These are phyloP conservation scores for Cryptocephalus moraei DNA, from an alignment of 2,888 invertebrate genomes.

Conservation along the genomic window DNA sequence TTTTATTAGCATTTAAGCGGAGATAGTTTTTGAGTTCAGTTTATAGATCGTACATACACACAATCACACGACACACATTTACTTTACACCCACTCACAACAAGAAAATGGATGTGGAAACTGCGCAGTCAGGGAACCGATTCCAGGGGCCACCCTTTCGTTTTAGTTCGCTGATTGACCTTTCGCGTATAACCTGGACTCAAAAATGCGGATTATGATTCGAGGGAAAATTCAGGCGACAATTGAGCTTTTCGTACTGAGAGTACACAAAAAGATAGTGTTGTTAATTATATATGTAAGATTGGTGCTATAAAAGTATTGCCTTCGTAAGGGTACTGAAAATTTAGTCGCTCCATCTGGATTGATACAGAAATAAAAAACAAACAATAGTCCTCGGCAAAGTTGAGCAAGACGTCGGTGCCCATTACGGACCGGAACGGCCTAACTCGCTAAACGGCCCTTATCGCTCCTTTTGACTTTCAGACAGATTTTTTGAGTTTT, in stretches of 20 bases:
- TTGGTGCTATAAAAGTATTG: slow-evolving; percentile 38
- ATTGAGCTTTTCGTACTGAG: slow-evolving; percentile 24
- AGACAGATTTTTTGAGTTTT: too few relatives aligned
- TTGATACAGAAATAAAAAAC: too few relatives aligned
- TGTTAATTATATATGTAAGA: slow-evolving; percentile 39
- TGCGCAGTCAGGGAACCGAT: slow-evolving; percentile 3
- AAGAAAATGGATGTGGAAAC: not conserved
- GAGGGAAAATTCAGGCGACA: slow-evolving; percentile 16
- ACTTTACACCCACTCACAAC: too few relatives aligned
- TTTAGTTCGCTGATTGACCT: too few relatives aligned
- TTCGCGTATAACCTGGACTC: slow-evolving; percentile 18
- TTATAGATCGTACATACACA: slow-evolving; percentile 8
- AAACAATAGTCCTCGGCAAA: too few relatives aligned
- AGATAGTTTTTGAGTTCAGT: slow-evolving; percentile 19
- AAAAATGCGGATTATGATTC: slow-evolving; percentile 16
- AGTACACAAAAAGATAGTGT: slow-evolving; percentile 28
- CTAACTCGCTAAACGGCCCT: too few relatives aligned
- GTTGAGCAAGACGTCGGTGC: too few relatives aligned
- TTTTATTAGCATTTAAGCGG: not conserved
- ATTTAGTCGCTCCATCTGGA: slow-evolving; percentile 24
- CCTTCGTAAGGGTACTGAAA: slow-evolving; percentile 26
- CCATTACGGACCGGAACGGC: too few relatives aligned
- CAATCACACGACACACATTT: not conserved
- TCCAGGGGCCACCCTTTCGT: not conserved
- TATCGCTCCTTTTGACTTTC: not conserved